Percentiles rank a stretch among this genome's conserved stretches.
These are phyloP conservation scores for Hemicrepidius hirtus DNA, from an alignment of 2,888 invertebrate species.

Conservation along the genomic window DNA sequence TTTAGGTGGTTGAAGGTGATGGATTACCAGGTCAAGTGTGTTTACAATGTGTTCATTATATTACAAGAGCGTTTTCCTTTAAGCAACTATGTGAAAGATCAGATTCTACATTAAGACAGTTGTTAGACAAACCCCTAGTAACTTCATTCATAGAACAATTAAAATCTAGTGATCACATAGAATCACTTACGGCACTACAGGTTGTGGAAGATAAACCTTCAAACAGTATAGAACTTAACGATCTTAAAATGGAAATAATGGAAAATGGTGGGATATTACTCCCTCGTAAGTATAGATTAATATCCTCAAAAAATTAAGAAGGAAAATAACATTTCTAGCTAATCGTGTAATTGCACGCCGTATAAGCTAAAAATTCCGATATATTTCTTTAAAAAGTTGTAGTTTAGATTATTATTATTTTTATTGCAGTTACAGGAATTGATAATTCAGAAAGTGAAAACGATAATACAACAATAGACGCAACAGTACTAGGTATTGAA, in stretches of 20 bases:
- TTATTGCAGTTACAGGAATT: slow-evolving; percentile 36
- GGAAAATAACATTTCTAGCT: no score
- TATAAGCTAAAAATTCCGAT: no score
- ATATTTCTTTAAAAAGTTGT: neutral
- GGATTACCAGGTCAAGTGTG: slow-evolving; percentile 70
- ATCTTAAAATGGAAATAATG: slow-evolving; percentile 40
- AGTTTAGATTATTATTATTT: neutral
- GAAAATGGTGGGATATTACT: slow-evolving; percentile 36
- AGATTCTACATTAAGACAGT: slow-evolving; percentile 66
- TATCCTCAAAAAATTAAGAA: no score
- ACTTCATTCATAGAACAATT: slow-evolving; percentile 37
- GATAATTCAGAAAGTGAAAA: slow-evolving; percentile 48
- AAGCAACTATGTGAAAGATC: slow-evolving; percentile 69
- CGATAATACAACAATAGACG: slow-evolving; percentile 32
- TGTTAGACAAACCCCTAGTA: slow-evolving; percentile 59
- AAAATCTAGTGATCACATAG: slow-evolving; percentile 25
- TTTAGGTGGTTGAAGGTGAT: slow-evolving; percentile 67
- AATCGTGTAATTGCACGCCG: no score
- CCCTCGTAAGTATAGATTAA: slow-evolving; percentile 30
- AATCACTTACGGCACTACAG: slow-evolving; percentile 19
- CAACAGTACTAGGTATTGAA: slow-evolving; percentile 23
- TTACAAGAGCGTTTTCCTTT: slow-evolving; percentile 68
- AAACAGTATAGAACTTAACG: slow-evolving; percentile 20
- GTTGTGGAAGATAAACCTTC: slow-evolving; percentile 33
- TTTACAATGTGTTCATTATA: slow-evolving; percentile 68